A percentile compares a stretch with the other conserved stretches of the same genome.
Evolutionary conservation across 2,797 vertebrate genomes (phyloP).

Genomic region (Acanthornis magna): DNA sequence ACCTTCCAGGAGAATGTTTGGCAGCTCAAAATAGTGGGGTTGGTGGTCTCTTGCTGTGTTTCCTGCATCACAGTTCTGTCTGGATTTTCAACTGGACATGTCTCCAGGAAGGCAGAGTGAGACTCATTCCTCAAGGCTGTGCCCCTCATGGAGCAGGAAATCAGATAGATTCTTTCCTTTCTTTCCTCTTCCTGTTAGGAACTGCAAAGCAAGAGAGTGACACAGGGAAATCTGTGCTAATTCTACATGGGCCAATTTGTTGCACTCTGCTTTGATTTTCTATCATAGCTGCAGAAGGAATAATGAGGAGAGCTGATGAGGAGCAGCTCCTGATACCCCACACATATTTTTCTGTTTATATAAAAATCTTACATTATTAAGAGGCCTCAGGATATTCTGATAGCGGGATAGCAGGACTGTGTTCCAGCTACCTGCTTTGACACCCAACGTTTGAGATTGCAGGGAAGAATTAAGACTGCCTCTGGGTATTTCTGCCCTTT

Average conservation of each 20-base stretch:
- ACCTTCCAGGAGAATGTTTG: not conserved
- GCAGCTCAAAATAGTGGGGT: not conserved
- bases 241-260: not conserved
- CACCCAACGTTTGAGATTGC: not conserved
- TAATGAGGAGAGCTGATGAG: not conserved
- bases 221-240: not conserved
- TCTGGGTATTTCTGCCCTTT: not conserved
- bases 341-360: not conserved
- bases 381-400: not conserved
- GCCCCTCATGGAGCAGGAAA: not conserved
- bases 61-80: not conserved
- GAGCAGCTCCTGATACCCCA: not conserved
- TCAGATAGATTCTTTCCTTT: not conserved
- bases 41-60: not conserved
- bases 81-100: not conserved
- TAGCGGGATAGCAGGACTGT: too few species aligned
- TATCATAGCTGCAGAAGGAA: not conserved
- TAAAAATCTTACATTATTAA: not conserved
- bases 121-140: not conserved
- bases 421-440: not conserved
- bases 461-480: not conserved
- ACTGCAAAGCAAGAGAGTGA: not conserved
- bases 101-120: not conserved
- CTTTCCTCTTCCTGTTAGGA: not conserved
- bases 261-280: not conserved